phyloP scores from a whole-genome alignment of 2,888 invertebrate genomes.

The Blastobasis lacticolella region DNA sequence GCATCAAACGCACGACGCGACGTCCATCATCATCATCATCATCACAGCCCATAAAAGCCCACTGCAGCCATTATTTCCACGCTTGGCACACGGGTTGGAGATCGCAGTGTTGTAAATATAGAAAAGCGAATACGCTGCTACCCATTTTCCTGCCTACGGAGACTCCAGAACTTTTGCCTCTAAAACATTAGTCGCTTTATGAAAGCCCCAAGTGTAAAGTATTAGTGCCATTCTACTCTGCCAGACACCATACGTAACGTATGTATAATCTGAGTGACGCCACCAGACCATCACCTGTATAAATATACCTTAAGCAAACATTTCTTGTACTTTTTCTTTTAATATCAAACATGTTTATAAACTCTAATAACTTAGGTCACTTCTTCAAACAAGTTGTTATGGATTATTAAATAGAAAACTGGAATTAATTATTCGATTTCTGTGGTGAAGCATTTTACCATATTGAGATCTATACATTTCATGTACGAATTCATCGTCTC shows the following conservation, averaged over 20 bases:
- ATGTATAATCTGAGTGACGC: not conserved
- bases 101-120: too few species aligned
- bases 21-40: not conserved
- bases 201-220: too few species aligned
- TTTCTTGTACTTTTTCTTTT: not conserved
- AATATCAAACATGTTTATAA: not conserved
- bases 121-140: too few species aligned
- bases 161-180: too few species aligned
- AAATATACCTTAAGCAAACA: not conserved
- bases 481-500: conserved; percentile 20
- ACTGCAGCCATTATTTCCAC: not conserved
- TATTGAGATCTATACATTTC: conserved; percentile 28
- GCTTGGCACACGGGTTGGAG: not conserved
- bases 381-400: not conserved
- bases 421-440: not conserved
- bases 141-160: too few species aligned
- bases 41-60: too few species aligned
- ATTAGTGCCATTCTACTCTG: not conserved
- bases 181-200: too few species aligned
- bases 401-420: not conserved
- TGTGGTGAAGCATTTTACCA: conserved; percentile 19
- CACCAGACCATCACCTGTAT: not conserved
- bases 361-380: not conserved
- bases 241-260: not conserved
- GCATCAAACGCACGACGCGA: not conserved